phyloP scores from a whole-genome alignment of 2,113 vertebrate genomes.

The Podilymbus podiceps region DNA sequence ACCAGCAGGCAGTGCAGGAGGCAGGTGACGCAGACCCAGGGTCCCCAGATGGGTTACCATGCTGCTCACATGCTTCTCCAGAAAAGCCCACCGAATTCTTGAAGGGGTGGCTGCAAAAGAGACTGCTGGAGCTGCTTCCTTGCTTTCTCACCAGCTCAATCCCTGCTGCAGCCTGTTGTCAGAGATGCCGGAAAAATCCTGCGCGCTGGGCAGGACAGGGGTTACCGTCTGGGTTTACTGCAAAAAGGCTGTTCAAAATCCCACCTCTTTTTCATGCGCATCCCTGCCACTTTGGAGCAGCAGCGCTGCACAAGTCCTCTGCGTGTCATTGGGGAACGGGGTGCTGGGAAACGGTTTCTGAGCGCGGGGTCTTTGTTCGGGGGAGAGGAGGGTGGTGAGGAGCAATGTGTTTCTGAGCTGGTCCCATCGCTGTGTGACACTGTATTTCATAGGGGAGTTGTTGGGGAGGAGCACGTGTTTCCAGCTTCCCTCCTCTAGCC shows the following conservation, averaged over 20 bases:
- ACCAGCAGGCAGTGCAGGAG: not conserved
- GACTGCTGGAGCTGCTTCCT: not conserved
- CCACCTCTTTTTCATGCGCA: fast-evolving
- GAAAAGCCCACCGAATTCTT: not conserved
- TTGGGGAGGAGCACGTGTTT: not conserved
- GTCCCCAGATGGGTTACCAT: not conserved
- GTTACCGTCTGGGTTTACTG: not conserved
- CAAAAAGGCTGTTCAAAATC: not conserved
- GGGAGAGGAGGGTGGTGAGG: not conserved
- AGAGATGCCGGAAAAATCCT: not conserved
- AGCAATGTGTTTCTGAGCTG: not conserved
- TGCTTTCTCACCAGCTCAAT: not conserved
- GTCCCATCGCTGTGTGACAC: not conserved
- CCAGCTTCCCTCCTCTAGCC: not conserved
- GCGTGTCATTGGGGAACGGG: fast-evolving
- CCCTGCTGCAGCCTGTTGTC: not conserved
- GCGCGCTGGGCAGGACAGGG: not conserved
- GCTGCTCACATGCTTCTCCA: not conserved
- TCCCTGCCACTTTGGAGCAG: not conserved
- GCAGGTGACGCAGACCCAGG: not conserved
- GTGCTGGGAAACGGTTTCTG: not conserved
- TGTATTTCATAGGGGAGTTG: not conserved
- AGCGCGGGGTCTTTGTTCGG: not conserved
- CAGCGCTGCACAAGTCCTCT: too few relatives aligned
- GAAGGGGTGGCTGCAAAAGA: not conserved